phyloP scores from a whole-genome alignment of 2,888 invertebrate species.

The Ophioninae sp. region DNA sequence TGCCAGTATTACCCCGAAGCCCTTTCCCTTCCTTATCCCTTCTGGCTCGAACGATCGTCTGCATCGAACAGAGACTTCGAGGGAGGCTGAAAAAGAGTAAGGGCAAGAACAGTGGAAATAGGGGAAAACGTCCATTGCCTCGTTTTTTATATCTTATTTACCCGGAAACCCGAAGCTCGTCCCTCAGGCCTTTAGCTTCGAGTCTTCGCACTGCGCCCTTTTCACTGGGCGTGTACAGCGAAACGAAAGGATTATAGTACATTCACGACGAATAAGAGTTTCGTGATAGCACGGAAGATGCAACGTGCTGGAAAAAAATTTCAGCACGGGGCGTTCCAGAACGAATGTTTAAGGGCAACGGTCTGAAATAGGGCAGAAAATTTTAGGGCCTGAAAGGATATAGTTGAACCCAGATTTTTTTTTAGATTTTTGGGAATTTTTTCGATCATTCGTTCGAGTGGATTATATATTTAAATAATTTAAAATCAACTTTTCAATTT shows the following conservation, averaged over 20 bases:
- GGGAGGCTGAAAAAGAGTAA: conserved; percentile 15
- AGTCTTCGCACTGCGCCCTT: conserved; percentile 28
- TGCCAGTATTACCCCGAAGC: background rate
- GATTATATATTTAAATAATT: background rate
- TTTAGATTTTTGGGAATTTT: background rate
- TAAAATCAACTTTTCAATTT: too few relatives aligned
- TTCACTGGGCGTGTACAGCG: background rate
- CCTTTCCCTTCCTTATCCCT: background rate
- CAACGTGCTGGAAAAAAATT: conserved; percentile 5
- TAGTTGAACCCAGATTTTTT: background rate
- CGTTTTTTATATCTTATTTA: conserved; percentile 29
- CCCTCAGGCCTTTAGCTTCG: conserved; percentile 25
- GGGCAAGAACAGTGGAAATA: conserved; percentile 1
- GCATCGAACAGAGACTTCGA: conserved; percentile 3
- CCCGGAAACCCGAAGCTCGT: conserved; percentile 24
- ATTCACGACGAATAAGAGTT: conserved; percentile 17
- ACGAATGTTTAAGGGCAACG: background rate
- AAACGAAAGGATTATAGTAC: conserved; percentile 54
- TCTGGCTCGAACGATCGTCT: background rate
- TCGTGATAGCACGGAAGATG: conserved; percentile 11
- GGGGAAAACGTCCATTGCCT: background rate
- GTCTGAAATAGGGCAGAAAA: too few relatives aligned
- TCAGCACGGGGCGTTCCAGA: background rate
- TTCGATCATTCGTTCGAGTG: background rate
- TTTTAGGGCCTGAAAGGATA: background rate